Percentiles rank a stretch among this genome's conserved stretches.
These are phyloP conservation scores for Myopa tessellatipennis DNA, from an alignment of 2,888 invertebrate species.

Conservation along the genomic window DNA sequence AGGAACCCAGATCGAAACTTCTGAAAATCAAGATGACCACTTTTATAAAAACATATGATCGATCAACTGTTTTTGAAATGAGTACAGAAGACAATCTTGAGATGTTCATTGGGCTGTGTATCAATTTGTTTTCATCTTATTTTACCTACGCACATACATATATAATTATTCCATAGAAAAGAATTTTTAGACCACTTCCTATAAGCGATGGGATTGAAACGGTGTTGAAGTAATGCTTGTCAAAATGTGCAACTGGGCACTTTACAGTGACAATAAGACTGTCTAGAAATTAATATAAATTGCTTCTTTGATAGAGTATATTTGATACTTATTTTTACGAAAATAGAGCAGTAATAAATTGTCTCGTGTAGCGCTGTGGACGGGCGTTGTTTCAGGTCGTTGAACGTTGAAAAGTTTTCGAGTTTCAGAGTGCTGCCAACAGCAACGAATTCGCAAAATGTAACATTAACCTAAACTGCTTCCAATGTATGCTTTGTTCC, in stretches of 20 bases:
- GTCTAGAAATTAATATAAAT: conserved; percentile 22
- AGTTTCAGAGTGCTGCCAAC: neutral
- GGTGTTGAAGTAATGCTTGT: too few species aligned
- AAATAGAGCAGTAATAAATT: conserved; percentile 20
- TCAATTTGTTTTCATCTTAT: neutral
- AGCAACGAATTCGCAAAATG: neutral
- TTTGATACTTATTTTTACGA: neutral
- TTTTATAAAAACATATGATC: too few species aligned
- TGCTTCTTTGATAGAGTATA: conserved; percentile 5
- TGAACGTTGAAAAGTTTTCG: conserved; percentile 17
- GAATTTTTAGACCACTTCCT: too few species aligned
- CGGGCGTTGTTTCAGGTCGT: conserved; percentile 9
- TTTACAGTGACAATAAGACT: neutral
- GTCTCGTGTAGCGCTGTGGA: conserved; percentile 7
- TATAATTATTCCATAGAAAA: neutral
- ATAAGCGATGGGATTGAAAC: too few species aligned
- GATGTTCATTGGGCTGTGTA: too few species aligned
- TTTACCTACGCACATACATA: neutral
- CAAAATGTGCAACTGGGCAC: neutral
- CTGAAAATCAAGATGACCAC: too few species aligned
- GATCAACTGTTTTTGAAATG: too few species aligned
- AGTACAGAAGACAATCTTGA: too few species aligned
- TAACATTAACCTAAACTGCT: neutral
- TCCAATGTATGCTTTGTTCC: too few species aligned
- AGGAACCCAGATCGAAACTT: too few species aligned